These are phyloP conservation scores for Lysandra coridon DNA, from an alignment of 2,888 invertebrate genomes.

Conservation along the genomic window DNA sequence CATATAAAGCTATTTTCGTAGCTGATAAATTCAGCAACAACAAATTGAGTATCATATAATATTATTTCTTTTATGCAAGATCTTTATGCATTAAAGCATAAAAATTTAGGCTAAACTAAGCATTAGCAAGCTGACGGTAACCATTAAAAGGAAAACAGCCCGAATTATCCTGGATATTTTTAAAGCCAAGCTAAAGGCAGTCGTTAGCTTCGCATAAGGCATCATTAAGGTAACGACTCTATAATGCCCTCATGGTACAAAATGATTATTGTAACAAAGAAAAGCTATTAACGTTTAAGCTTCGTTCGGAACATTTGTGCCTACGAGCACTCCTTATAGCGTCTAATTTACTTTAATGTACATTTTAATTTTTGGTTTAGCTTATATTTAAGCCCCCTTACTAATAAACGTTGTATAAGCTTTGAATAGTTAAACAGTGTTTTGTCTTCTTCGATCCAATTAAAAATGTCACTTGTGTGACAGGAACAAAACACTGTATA, in stretches of 20 bases:
- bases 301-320: constrained; percentile 32
- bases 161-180: constrained; percentile 31
- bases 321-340: constrained; percentile 9
- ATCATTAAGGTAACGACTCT: constrained; percentile 42
- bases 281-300: constrained; percentile 35
- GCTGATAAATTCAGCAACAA: no score
- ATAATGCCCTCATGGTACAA: constrained; percentile 39
- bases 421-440: no score
- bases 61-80: neutral
- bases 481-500: no score
- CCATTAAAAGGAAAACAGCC: constrained; percentile 30
- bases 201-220: constrained; percentile 38
- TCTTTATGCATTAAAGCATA: neutral
- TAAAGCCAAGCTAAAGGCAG: constrained; percentile 32
- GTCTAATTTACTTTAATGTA: constrained; percentile 10
- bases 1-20: no score
- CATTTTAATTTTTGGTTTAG: constrained; percentile 8
- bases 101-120: constrained; percentile 19
- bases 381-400: no score
- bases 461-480: no score
- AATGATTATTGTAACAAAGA: constrained; percentile 37
- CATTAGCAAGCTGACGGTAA: constrained; percentile 11
- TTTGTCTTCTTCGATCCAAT: no score
- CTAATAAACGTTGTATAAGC: no score
- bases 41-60: no score